phyloP scores from a whole-genome alignment of 2,797 vertebrate genomes.

The Xenentodon cancila region DNA sequence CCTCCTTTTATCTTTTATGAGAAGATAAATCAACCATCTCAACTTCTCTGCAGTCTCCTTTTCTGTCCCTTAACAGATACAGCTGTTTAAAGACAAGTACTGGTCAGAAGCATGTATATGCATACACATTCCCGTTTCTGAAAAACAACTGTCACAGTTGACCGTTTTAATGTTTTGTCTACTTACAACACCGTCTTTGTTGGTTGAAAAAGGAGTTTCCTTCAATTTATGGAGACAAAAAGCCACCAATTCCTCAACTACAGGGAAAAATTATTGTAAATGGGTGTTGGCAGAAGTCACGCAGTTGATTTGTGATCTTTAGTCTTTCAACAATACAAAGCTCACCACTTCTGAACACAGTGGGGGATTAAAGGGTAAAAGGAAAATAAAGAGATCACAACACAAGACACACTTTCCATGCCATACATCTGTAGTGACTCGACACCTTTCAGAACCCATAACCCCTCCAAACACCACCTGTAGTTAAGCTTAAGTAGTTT shows the following conservation, averaged over 20 bases:
- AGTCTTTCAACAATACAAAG: slow-evolving; percentile 33
- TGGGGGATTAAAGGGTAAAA: slow-evolving; percentile 47
- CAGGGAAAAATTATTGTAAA: slow-evolving; percentile 8
- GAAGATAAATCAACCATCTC: slow-evolving; percentile 23
- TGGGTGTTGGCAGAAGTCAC: slow-evolving; percentile 28
- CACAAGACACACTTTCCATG: slow-evolving; percentile 19
- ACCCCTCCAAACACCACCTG: slow-evolving; percentile 10
- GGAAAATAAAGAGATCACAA: slow-evolving; percentile 29
- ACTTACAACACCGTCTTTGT: neutral
- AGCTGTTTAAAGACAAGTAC: slow-evolving; percentile 2
- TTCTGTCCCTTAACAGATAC: slow-evolving; percentile 20
- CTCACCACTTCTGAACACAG: slow-evolving; percentile 46
- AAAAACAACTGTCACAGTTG: slow-evolving; percentile 2
- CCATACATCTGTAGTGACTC: neutral
- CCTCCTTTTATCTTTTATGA: slow-evolving; percentile 34
- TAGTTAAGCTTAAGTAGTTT: slow-evolving; percentile 27
- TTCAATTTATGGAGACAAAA: slow-evolving; percentile 20
- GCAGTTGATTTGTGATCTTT: slow-evolving; percentile 14
- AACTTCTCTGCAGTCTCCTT: slow-evolving; percentile 12
- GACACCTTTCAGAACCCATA: slow-evolving; percentile 14
- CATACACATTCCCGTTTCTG: slow-evolving; percentile 15
- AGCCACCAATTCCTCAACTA: slow-evolving; percentile 9
- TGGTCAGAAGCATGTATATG: neutral
- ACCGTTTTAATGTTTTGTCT: neutral
- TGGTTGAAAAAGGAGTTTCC: slow-evolving; percentile 10